These are phyloP conservation scores for Scaptomyza flava DNA, from an alignment of 2,888 invertebrate species.

Conservation along the genomic window DNA sequence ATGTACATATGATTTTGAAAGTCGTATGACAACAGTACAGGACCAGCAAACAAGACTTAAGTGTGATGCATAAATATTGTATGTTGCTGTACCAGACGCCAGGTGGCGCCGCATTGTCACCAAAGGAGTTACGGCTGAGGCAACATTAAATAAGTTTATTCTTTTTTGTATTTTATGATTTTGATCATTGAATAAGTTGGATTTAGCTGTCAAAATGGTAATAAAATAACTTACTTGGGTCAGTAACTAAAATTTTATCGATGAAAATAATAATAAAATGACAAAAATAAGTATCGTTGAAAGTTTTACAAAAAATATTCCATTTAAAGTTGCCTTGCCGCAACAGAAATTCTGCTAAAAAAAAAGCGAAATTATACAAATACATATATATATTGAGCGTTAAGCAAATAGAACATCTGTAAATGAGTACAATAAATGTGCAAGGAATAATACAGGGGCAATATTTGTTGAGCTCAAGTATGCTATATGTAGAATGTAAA, in stretches of 20 bases:
- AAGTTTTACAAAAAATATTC: background rate
- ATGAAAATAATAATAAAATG: background rate
- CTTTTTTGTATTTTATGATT: constrained; percentile 6
- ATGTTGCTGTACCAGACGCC: constrained; percentile 13
- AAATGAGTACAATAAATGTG: constrained; percentile 4
- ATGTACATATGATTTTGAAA: constrained; percentile 28
- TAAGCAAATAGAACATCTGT: constrained; percentile 6
- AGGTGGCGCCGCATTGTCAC: constrained; percentile 22
- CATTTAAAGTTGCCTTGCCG: background rate
- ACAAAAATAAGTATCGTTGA: background rate
- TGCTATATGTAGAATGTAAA: background rate
- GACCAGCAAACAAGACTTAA: constrained; percentile 13
- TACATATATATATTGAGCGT: background rate
- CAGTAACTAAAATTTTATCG: background rate
- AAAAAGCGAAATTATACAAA: background rate
- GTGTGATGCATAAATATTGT: constrained; percentile 33
- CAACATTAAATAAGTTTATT: constrained; percentile 21
- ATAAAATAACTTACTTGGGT: background rate
- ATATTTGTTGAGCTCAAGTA: constrained; percentile 11
- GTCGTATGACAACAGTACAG: constrained; percentile 47
- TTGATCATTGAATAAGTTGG: background rate
- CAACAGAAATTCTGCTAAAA: background rate
- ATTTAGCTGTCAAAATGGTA: background rate
- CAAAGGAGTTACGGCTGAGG: constrained; percentile 14
- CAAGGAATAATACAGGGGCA: background rate